Base-by-base conservation (phyloP, 2,888 invertebrate species). In the Endomychus coccineus region DNA sequence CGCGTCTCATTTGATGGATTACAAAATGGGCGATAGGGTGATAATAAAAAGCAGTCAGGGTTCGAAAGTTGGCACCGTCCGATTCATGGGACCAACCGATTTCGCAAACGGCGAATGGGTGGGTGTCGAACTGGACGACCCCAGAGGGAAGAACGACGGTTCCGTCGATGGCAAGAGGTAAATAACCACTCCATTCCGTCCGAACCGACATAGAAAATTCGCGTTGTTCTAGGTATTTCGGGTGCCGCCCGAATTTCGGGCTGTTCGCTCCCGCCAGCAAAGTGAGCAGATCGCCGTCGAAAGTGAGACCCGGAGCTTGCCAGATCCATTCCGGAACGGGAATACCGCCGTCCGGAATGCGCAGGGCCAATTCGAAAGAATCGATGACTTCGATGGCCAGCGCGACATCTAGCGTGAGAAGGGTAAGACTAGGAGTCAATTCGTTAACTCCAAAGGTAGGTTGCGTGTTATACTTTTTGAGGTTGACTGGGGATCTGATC, bases 71-170 rank as follows among this genome's bases (percentile, higher is more conserved):
- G 95, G 95, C 34, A 78, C 82, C 22, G 71, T 96, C 34, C 75
- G 83, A 49, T 96, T 79, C 62, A 75, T 92, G 46, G 96, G 96
- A 15, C 69, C 74, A 32, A 88, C 95, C 17, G 86, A 90, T 55
- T 96, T 96, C 65, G 92, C 95, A 1, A 66, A 80, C 19, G 96
- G 96, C 19, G 80, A 90, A 51, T 96, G 95, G 95, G 94, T 88
- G 43, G 96, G 96, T 14, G 84, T 97, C 12, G 94, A 96, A 64
- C 71, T 97, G 49, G 94, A 95, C 61, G 91, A 94, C 48, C 82
- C 90, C 1, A 69, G 83, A 40, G 97, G 97, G 34, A 96, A 96
- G 69, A 96, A 97, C 66, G 94, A 97, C 60, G 96, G 97, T 39
- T 81, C 88, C 31, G 91, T 96, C 17, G 87, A 82, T 47, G 94